Evolutionary conservation across 2,113 vertebrate species (phyloP).

Genomic region (Lamprologus lemairii): DNA sequence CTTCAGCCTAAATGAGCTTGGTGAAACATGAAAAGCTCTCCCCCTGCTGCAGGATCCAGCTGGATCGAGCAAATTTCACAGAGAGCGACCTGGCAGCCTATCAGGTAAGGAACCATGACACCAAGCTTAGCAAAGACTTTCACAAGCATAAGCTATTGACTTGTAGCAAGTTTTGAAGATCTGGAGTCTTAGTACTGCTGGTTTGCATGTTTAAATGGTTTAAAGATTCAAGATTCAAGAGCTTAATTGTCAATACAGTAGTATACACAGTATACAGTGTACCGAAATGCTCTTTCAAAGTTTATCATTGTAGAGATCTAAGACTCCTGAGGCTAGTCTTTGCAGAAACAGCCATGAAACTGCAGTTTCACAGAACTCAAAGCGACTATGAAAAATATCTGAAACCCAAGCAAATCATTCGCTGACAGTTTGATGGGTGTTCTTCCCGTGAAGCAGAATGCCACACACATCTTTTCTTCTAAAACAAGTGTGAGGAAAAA

Average conservation of each 20-base stretch:
- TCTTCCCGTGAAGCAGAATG: background rate
- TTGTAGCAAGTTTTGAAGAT: background rate
- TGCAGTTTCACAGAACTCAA: background rate
- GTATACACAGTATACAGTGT: background rate
- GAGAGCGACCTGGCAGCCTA: background rate
- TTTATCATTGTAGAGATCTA: background rate
- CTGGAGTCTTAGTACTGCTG: background rate
- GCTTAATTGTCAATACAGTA: background rate
- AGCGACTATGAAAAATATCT: background rate
- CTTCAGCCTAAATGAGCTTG: background rate
- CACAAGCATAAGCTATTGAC: background rate
- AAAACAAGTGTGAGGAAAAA: background rate
- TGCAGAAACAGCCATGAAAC: background rate
- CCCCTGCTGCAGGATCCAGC: background rate
- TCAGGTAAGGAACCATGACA: background rate
- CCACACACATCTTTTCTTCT: background rate
- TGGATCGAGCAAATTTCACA: background rate
- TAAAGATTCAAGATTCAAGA: background rate
- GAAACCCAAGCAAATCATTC: background rate
- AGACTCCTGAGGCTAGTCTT: background rate
- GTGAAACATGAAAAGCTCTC: background rate
- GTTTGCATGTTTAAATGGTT: background rate
- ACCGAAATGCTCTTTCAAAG: background rate
- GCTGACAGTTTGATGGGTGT: background rate
- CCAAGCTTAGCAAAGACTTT: background rate